Evolutionary conservation across 2,888 invertebrate genomes (phyloP), one percentile per base, ranked within the genome.

Genomic region (Carcina quercana): DNA sequence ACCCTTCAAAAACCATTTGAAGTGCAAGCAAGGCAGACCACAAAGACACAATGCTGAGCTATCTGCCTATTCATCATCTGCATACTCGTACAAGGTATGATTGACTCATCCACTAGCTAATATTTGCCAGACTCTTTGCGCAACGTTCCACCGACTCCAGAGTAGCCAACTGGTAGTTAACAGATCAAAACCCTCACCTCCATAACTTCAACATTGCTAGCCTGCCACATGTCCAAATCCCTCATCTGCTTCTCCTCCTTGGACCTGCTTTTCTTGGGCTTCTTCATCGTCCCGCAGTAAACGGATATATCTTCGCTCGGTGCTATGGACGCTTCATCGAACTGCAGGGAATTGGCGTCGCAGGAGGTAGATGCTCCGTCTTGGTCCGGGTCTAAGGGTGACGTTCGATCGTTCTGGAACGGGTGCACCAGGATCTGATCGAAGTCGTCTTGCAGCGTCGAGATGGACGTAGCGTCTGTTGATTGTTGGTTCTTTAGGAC

Each of bases 221-320:
- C 76, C 21, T 59, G 58, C 82, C 82, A 83, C 82, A 83, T 83
- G 25, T 64, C 69, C n/a, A 60, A 43, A 13, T 83, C 82, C 5
- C 70, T 56, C 31, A 74, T 11, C 22, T 62, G 64, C 31, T 54
- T 49, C 28, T 66, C 61, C 15, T 68, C 67, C 33, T 59, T 69
- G 0, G 40, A 50, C 30, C 43, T 59, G 19, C 43, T 61, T 30
- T 65, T 74, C 44, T 74, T 76, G 0, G 61, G 63, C 37, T 72
- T 79, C 52, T 73, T 78, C 30, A 70, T 15, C 1, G 66, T 63
- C 0, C 73, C 65, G 32, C 76, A 78, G 41, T 78, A 71, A 11
- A 70, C 59, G 0, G 71, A 70, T 3, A 66, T 39, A 21, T 75
- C 73, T 17, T 76, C 75, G 15, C 76, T 80, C 0, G 65, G 52